phyloP scores from a whole-genome alignment of 2,113 vertebrate genomes.

The Microcebus jonahi region DNA sequence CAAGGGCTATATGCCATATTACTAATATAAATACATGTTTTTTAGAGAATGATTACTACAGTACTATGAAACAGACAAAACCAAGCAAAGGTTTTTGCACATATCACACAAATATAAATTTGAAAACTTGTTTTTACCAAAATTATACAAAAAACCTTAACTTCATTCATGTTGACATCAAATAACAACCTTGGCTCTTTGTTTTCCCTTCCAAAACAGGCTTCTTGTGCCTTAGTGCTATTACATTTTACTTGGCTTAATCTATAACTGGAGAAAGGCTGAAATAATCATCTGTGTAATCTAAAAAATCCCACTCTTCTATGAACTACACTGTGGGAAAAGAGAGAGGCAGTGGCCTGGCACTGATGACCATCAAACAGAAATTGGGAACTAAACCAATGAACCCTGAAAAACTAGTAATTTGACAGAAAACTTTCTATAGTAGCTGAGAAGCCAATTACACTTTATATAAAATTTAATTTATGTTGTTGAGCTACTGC shows the following conservation, averaged over 20 bases:
- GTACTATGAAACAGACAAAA: not conserved
- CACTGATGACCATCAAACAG: not conserved
- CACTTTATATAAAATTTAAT: conserved; percentile 26
- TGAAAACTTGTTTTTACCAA: not conserved
- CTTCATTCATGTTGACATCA: not conserved
- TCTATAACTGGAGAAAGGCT: conserved; percentile 35
- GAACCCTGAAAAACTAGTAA: not conserved
- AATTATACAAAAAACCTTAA: not conserved
- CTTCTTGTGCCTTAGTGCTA: not conserved
- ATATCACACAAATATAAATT: conserved; percentile 9
- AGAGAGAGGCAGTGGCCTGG: not conserved
- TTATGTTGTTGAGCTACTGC: not conserved
- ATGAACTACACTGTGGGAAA: not conserved
- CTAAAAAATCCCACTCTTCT: not conserved
- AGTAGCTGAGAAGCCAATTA: conserved; percentile 10
- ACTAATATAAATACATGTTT: not conserved
- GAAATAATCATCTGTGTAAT: conserved; percentile 33
- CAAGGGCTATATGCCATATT: not conserved
- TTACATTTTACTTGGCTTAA: conserved; percentile 33
- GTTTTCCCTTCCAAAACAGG: not conserved
- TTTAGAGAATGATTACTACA: not conserved
- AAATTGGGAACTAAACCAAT: not conserved
- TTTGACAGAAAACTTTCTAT: conserved; percentile 33
- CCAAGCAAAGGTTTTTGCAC: not conserved
- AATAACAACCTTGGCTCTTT: conserved; percentile 12